Base-by-base conservation (phyloP, 1,140 invertebrate genomes). In the Drosophila watanabei region DNA sequence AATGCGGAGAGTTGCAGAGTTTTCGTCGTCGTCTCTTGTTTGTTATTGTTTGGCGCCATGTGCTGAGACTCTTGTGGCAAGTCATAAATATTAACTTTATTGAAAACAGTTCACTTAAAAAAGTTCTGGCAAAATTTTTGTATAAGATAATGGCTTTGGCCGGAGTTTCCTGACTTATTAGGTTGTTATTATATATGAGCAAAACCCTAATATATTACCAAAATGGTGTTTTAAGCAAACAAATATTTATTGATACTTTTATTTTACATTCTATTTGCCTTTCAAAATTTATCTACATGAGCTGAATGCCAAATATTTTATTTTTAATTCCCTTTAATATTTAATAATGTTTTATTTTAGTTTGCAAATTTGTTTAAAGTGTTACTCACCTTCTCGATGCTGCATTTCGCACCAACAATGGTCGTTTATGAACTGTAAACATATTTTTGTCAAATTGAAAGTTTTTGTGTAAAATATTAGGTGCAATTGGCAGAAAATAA, bases 331-430 rank as follows among this genome's bases (percentile, higher is more conserved):
- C n/a, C n/a, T n/a, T n/a, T n/a, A n/a, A 24, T 48, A 8, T 48
- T 0, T 16, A 6, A 4, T 14, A 4, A 14, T 16, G 8, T 28
- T 0, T 4, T 46, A 6, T 14, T 49, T 48, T 5, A 30, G 0
- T 51, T n/a, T 0, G 11, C n/a, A 11, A 10, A 6, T n/a, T 51
- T 37, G 20, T 24, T 35, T 37, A 24, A 8, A 24, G 52, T 56
- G 52, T 39, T 5, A 84, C 92, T 91, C 54, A 93, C 92, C 92
- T 64, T 83, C 81, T 57, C 70, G 56, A 52, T 94, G 94, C 72
- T 94, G 91, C 80, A 93, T 90, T 79, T 96, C 95, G 91, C 95
- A 96, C 90, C 95, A 96, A 83, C 95, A 96, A 87, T 96, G 95
- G 93, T 96, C 95, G 61, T 94, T 94, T 59, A 96, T 93, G 58